phyloP scores from a whole-genome alignment of 2,113 vertebrate species.

The Clarias gariepinus region DNA sequence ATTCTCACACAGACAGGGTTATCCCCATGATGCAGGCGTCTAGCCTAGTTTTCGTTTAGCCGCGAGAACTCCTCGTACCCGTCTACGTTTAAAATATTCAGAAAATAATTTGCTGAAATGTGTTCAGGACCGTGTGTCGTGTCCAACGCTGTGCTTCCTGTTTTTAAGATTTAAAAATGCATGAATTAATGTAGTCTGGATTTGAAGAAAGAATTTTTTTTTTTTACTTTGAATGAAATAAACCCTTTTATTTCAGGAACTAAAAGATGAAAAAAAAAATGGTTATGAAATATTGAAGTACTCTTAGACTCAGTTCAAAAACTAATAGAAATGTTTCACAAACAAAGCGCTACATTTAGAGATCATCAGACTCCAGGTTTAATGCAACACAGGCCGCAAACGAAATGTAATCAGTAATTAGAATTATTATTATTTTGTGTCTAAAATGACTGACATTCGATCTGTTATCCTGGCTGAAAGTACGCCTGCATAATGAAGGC shows the following conservation, averaged over 20 bases:
- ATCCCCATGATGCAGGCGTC: neutral
- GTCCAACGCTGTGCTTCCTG: neutral
- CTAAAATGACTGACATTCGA: constrained; percentile 24
- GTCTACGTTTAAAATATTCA: too few species aligned
- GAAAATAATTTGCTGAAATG: neutral
- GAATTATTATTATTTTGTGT: constrained; percentile 11
- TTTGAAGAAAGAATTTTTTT: neutral
- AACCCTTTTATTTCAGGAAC: neutral
- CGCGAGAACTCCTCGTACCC: neutral
- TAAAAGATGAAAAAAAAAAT: neutral
- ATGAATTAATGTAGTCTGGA: neutral
- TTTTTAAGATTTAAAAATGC: neutral
- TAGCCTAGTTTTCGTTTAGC: neutral
- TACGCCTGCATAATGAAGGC: constrained; percentile 28
- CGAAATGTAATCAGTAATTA: constrained; percentile 18
- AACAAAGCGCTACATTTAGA: neutral
- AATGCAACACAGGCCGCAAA: neutral
- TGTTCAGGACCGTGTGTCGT: neutral
- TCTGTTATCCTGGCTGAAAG: constrained; percentile 30
- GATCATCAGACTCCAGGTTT: neutral
- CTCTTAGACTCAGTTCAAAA: neutral
- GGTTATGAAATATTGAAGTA: neutral
- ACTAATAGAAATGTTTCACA: neutral
- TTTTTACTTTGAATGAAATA: neutral
- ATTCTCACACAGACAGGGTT: neutral